phyloP scores from a whole-genome alignment of 2,797 vertebrate species.

The Aphelocoma californica region DNA sequence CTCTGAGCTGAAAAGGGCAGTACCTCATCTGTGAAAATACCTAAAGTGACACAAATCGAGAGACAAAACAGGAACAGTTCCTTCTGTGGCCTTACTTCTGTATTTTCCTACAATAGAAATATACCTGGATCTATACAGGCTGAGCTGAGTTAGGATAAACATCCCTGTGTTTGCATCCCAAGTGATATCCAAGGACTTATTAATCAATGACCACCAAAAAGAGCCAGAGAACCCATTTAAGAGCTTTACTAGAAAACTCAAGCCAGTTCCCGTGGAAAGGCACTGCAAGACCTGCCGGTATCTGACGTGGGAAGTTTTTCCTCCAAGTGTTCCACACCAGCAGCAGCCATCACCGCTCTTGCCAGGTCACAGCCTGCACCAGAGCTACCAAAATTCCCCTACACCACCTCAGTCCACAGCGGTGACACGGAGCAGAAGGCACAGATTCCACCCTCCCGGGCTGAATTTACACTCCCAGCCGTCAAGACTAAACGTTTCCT shows the following conservation, averaged over 20 bases:
- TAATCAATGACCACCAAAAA: background rate
- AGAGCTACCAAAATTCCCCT: background rate
- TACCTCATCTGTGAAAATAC: background rate
- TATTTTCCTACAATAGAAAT: background rate
- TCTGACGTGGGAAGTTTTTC: accelerated
- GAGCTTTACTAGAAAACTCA: background rate
- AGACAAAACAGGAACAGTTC: background rate
- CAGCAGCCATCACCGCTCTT: accelerated
- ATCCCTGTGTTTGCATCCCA: background rate
- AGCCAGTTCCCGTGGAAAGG: background rate
- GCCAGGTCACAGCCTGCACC: background rate
- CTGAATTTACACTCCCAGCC: background rate
- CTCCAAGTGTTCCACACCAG: background rate
- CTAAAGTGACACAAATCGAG: accelerated
- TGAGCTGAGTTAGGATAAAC: background rate
- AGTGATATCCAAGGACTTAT: background rate
- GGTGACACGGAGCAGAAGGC: accelerated
- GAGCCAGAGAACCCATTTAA: background rate
- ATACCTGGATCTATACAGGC: background rate
- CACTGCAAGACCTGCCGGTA: accelerated
- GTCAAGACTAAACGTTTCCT: background rate
- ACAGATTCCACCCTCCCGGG: background rate
- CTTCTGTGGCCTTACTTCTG: background rate
- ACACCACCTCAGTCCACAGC: background rate
- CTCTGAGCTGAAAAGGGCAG: background rate